Percentiles rank a stretch among this genome's conserved stretches.
These are phyloP conservation scores for Hycleus cichorii DNA, from an alignment of 1,140 invertebrate species.

Conservation along the genomic window DNA sequence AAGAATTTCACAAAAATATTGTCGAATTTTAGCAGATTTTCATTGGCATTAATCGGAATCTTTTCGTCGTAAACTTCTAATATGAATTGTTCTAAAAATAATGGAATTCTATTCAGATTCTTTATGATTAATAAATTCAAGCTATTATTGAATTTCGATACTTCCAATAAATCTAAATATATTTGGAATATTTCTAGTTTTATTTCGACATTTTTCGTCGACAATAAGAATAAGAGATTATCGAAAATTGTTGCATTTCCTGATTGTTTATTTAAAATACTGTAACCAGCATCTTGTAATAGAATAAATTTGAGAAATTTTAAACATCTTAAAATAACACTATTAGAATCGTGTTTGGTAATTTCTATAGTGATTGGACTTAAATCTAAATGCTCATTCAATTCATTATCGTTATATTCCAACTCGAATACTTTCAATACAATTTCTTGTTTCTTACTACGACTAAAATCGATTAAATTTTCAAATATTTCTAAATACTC, in stretches of 20 bases:
- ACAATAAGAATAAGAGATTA: slow-evolving; percentile 27
- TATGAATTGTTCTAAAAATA: slow-evolving; percentile 29
- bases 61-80: slow-evolving; percentile 25
- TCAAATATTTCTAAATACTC: slow-evolving; percentile 44
- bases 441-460: slow-evolving; percentile 23
- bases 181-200: slow-evolving; percentile 28
- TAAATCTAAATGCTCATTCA: slow-evolving; percentile 44
- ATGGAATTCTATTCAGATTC: slow-evolving; percentile 19
- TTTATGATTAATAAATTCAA: slow-evolving; percentile 13
- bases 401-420: slow-evolving; percentile 37
- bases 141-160: slow-evolving; percentile 11
- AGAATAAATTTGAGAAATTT: slow-evolving; percentile 30
- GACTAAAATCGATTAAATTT: slow-evolving; percentile 42
- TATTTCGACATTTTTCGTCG: slow-evolving; percentile 14
- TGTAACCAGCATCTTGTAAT: slow-evolving; percentile 25
- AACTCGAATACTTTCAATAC: slow-evolving; percentile 43
- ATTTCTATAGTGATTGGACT: slow-evolving; percentile 37
- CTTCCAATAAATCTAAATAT: slow-evolving; percentile 23
- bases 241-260: slow-evolving; percentile 18
- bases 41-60: slow-evolving; percentile 12
- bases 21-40: slow-evolving; percentile 8
- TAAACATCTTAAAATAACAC: slow-evolving; percentile 27
- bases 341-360: slow-evolving; percentile 16
- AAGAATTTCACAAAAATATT: neutral
- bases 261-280: slow-evolving; percentile 17